Conservation (phyloP, 2,888 invertebrate species). For the Camponotus fellah region DNA sequence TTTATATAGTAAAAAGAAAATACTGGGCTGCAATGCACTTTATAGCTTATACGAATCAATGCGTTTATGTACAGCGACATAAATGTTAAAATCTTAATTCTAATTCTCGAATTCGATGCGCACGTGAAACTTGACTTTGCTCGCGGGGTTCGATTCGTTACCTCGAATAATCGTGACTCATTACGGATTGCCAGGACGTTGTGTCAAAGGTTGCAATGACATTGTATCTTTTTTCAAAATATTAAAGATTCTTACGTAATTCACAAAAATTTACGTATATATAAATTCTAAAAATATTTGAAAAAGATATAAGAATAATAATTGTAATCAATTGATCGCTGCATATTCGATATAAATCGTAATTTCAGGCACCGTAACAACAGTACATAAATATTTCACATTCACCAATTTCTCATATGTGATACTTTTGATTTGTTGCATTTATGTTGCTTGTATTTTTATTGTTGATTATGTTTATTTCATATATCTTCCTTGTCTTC, state of each 20-base stretch:
- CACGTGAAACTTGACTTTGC: slow-evolving; percentile 57
- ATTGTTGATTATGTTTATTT: slow-evolving; percentile 30
- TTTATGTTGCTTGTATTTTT: neutral
- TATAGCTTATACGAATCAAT: slow-evolving; percentile 63
- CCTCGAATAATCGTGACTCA: slow-evolving; percentile 20
- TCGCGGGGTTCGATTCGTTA: slow-evolving; percentile 39
- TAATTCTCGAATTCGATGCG: slow-evolving; percentile 65
- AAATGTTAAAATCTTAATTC: slow-evolving; percentile 64
- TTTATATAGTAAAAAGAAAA: neutral
- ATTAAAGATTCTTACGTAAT: slow-evolving; percentile 16
- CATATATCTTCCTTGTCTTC: slow-evolving; percentile 10
- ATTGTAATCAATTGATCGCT: slow-evolving; percentile 1
- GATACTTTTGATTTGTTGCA: slow-evolving; percentile 27
- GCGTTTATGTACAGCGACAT: slow-evolving; percentile 71
- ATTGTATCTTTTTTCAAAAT: slow-evolving; percentile 18
- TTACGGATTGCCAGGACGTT: slow-evolving; percentile 67
- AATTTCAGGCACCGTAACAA: slow-evolving; percentile 62
- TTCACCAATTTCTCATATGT: neutral
- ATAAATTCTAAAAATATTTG: neutral
- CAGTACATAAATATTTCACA: slow-evolving; percentile 14
- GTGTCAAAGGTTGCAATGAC: slow-evolving; percentile 12
- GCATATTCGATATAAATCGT: slow-evolving; percentile 9
- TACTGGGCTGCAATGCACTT: slow-evolving; percentile 38
- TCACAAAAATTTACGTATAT: slow-evolving; percentile 32
- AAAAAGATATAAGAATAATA: slow-evolving; percentile 32